Base-by-base conservation (phyloP, 2,113 vertebrate species). In the Alces alces region DNA sequence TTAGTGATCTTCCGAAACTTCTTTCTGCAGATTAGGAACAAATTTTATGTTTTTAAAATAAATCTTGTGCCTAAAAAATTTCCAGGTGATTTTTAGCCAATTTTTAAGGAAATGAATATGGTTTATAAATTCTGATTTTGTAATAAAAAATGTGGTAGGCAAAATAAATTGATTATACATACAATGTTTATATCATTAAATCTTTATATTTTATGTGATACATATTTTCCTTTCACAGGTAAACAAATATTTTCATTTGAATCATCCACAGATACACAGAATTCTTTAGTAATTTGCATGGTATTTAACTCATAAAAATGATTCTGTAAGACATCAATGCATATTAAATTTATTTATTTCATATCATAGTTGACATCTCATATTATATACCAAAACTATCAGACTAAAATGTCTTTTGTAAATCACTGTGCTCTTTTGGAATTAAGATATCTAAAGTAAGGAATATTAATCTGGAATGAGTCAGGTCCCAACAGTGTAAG, bases 311-410 rank as follows among this genome's bases (percentile, higher is more conserved):
- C 6, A 82, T 91, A 93, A 39, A 91, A 90, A 90, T 76, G 3
- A 64, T 47, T 96, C 45, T 93, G 6, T 45, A 92, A 79, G 76
- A 92, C 28, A 95, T 28, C 3, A 78, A 50, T 30, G 25, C 43
- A 92, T 93, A 86, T 96, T 64, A 92, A 93, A 85, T 73, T 96
- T 96, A 52, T 50, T 93, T 89, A 60, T 76, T 86, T 80, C 19
- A 89, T 94, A 78, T 10, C 52, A 76, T 64, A 93, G 16, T 55
- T 95, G 28, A 58, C 11, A 78, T 89, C 54, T 95, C 25, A 50
- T 83, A 39, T 54, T 73, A 86, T 30, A 95, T 30, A 60, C 30
- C 79, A 92, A 83, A 95, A 89, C 16, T 50, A 1, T 76, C 78
- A 86, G 17, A 78, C 39, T 87, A 89, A 73, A 73, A 17, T 83